These are phyloP conservation scores for Brienomyrus brachyistius DNA, from an alignment of 2,113 vertebrate species.

Conservation along the genomic window DNA sequence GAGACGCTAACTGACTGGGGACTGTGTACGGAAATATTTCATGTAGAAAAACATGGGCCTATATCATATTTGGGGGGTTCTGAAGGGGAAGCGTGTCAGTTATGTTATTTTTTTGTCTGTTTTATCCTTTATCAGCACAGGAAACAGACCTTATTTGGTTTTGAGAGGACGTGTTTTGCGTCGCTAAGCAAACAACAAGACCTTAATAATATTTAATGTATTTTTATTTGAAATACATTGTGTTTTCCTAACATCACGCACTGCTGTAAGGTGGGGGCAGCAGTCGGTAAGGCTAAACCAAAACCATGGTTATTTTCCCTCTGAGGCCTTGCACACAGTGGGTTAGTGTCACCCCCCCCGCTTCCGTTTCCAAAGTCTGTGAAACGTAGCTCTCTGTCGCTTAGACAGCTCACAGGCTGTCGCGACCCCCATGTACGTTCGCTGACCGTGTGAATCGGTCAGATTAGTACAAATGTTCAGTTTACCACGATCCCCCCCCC, in stretches of 20 bases:
- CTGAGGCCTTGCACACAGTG: background rate
- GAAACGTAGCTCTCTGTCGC: background rate
- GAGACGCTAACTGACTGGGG: background rate
- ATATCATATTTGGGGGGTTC: background rate
- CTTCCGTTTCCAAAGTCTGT: conserved; percentile 1
- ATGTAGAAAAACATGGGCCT: background rate
- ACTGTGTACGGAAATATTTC: background rate
- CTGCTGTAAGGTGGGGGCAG: background rate
- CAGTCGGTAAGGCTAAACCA: background rate
- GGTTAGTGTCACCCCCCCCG: background rate
- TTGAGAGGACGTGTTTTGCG: background rate
- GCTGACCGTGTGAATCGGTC: background rate
- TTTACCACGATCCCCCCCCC: background rate
- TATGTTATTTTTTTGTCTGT: background rate
- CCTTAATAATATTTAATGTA: background rate
- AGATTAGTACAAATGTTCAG: background rate
- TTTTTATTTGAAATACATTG: background rate
- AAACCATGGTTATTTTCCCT: background rate
- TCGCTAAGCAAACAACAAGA: background rate
- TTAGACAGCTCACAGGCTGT: background rate
- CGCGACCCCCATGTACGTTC: background rate
- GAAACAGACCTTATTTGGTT: background rate
- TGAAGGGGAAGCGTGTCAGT: background rate
- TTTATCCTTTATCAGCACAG: background rate
- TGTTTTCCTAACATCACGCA: background rate